Conservation (phyloP, 2,113 vertebrate genomes). For the Trichechus manatus region DNA sequence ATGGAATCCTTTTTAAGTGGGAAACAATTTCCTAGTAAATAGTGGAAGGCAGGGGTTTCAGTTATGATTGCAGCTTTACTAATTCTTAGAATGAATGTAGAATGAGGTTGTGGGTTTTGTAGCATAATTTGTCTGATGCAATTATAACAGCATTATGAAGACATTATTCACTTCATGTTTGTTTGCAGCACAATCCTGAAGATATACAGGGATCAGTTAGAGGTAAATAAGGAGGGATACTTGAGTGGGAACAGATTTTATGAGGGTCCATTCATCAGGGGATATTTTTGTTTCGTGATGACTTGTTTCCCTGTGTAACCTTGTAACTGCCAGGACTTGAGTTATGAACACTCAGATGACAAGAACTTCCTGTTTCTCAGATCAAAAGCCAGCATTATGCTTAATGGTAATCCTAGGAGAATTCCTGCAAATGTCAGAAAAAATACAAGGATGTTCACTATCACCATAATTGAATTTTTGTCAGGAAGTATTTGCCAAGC, state of each 20-base stretch:
- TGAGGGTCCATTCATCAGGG: background rate
- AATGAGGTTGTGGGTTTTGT: background rate
- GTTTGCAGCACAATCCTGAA: background rate
- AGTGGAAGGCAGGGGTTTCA: background rate
- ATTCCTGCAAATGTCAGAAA: background rate
- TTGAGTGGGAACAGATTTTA: background rate
- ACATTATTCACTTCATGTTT: background rate
- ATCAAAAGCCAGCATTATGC: background rate
- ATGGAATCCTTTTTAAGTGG: constrained; percentile 34
- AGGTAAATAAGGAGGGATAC: background rate
- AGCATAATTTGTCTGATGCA: background rate
- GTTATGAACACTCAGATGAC: background rate
- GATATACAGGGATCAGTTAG: background rate
- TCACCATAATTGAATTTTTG: background rate
- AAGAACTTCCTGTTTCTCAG: constrained; percentile 21
- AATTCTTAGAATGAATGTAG: background rate
- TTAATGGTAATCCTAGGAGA: background rate
- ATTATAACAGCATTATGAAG: background rate
- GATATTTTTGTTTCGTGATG: background rate
- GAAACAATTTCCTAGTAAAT: constrained; percentile 35
- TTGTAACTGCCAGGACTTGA: background rate
- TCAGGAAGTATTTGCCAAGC: background rate
- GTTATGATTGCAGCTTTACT: background rate
- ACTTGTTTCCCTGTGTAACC: background rate
- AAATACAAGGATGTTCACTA: background rate